phyloP scores from a whole-genome alignment of 2,113 vertebrate genomes.

The Manacus vitellinus region DNA sequence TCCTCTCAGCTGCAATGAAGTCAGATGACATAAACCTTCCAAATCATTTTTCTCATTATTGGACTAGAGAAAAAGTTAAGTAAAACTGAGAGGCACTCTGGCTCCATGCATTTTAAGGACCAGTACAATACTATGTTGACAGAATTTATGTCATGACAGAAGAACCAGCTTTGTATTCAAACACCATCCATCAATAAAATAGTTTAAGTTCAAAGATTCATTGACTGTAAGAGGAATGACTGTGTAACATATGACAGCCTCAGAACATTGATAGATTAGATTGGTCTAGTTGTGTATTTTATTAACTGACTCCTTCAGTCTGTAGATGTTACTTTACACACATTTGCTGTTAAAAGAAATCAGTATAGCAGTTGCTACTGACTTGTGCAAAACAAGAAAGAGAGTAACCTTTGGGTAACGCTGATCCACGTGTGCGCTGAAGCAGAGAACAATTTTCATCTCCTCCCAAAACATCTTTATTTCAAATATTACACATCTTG shows the following conservation, averaged over 20 bases:
- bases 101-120: not conserved
- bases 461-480: not conserved
- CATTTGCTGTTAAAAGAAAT: not conserved
- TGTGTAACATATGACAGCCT: not conserved
- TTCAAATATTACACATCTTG: conserved; percentile 18
- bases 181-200: not conserved
- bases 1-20: not conserved
- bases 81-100: not conserved
- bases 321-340: not conserved
- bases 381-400: not conserved
- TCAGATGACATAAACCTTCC: not conserved
- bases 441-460: not conserved
- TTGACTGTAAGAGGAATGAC: not conserved
- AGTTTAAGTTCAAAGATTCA: not conserved
- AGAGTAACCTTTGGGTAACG: not conserved
- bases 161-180: not conserved
- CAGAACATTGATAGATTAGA: not conserved
- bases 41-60: not conserved
- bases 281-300: not conserved
- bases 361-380: not conserved
- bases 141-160: not conserved
- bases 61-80: not conserved
- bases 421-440: not conserved
- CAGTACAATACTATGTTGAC: not conserved
- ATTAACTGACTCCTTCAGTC: not conserved